Base-by-base conservation (phyloP, 37 sponge, comb jelly and placozoan genomes). In the Agelas oroides region DNA sequence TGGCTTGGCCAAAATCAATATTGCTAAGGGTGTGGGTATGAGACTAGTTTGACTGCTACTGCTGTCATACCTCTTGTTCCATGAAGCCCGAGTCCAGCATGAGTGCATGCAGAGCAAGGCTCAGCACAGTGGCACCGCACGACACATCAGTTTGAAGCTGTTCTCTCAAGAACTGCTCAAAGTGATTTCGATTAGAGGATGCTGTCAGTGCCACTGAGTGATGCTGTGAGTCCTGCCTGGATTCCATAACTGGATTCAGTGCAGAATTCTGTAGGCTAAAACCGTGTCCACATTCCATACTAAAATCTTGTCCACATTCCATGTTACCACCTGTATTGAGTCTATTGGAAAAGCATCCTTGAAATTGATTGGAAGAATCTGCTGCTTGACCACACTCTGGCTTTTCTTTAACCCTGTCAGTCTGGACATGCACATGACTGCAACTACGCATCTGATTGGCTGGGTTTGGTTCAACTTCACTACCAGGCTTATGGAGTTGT, bases 21-120 rank as follows among this genome's bases (percentile, higher is more conserved):
- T 12, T 8, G 8, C 46, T 46, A 8, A 8, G 8, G 46, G 46
- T 46, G 46, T 46, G 46, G 46, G 46, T 12, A 46, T 46, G 46
- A 46, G 46, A 8, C 46, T n/a, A n/a, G n/a, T n/a, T n/a, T n/a
- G n/a, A n/a, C n/a, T n/a, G n/a, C n/a, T n/a, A n/a, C n/a, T n/a
- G 8, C 46, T 46, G 8, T 46, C 46, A 46, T 8, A 46, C 46
- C 46, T n/a, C n/a, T n/a, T 46, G 46, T 46, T 46, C 46, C 46
- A 46, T 31, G 68, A 31, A 67, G 12, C 68, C 68, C 5, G 68
- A 24, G 32, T 67, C 68, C 19, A 67, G 68, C 68, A 67, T 67
- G 33, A 67, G 28, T 2, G 33, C 32, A 34, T 67, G 28, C 32
- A 67, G 68, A 30, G 68, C 68, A 12, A 31, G 27, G 32, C 68